phyloP scores from a whole-genome alignment of 2,888 invertebrate species.

The Aspidiotus destructor region DNA sequence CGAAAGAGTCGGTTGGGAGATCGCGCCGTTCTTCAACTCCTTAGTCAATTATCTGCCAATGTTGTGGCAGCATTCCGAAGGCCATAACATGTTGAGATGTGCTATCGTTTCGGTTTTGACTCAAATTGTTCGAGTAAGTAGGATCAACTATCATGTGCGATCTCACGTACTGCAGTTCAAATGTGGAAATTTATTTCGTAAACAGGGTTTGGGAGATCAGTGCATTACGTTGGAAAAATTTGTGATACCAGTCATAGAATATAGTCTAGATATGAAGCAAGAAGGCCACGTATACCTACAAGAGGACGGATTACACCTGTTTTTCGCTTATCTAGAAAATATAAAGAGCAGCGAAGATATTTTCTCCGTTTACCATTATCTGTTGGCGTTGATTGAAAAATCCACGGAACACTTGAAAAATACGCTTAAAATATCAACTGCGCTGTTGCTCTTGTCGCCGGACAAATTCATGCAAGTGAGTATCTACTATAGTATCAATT shows the following conservation, averaged over 20 bases:
- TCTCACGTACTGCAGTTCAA: neutral
- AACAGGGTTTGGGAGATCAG: slow-evolving; percentile 33
- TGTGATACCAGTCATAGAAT: slow-evolving; percentile 54
- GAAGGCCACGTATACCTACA: slow-evolving; percentile 73
- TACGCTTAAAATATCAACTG: slow-evolving; percentile 70
- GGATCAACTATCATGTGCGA: neutral
- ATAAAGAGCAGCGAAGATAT: slow-evolving; percentile 42
- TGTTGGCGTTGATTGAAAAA: slow-evolving; percentile 64
- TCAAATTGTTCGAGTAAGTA: slow-evolving; percentile 66
- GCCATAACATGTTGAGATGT: slow-evolving; percentile 81
- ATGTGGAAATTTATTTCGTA: neutral
- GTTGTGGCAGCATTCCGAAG: slow-evolving; percentile 78
- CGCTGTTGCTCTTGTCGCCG: slow-evolving; percentile 69
- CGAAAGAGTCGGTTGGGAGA: slow-evolving; percentile 69
- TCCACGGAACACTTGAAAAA: slow-evolving; percentile 71
- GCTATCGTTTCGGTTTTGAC: slow-evolving; percentile 80
- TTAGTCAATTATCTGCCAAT: slow-evolving; percentile 74
- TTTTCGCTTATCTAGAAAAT: slow-evolving; percentile 50
- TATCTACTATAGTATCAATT: neutral
- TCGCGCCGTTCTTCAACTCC: slow-evolving; percentile 58
- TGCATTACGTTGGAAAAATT: slow-evolving; percentile 43
- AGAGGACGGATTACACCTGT: slow-evolving; percentile 85
- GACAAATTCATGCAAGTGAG: slow-evolving; percentile 55
- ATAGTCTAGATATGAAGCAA: slow-evolving; percentile 68
- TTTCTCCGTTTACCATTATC: slow-evolving; percentile 62